Conservation (phyloP, 1,140 invertebrate species). For the Branchinecta lynchi region DNA sequence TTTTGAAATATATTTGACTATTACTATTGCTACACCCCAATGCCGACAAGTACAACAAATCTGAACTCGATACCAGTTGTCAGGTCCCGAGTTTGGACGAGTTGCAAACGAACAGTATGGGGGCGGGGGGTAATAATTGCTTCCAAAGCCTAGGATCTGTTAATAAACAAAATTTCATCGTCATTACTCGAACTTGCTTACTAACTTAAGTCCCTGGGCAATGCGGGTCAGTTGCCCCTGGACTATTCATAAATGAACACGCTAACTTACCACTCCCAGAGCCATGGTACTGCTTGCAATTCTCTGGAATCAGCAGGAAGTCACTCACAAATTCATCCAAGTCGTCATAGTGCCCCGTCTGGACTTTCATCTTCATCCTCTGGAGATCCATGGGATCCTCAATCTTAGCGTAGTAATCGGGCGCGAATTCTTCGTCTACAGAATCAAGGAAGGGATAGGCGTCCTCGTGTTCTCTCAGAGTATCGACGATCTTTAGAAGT, state of each 20-base stretch:
- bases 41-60: no score
- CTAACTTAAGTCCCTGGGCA: no score
- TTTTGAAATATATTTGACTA: no score
- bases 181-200: no score
- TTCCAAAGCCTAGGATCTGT: no score
- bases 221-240: no score
- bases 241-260: conserved; percentile 16
- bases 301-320: conserved; percentile 77
- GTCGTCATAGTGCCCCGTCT: conserved; percentile 57
- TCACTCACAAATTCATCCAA: conserved; percentile 66
- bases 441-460: conserved; percentile 83
- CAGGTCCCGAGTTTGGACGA: no score
- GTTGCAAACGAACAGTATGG: no score
- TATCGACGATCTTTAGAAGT: conserved; percentile 48
- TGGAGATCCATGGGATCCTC: conserved; percentile 66
- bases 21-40: no score
- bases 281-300: conserved; percentile 79
- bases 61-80: no score
- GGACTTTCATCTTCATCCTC: conserved; percentile 71
- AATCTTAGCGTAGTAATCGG: conserved; percentile 53
- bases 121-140: no score
- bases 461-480: conserved; percentile 65
- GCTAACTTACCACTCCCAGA: conserved; percentile 59
- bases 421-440: conserved; percentile 77
- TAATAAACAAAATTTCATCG: no score